Evolutionary conservation across 30 jellyfish, hydroid and myxozoan species (phyloP).

Genomic region (Aurelia aurita complex sp. Pacific): DNA sequence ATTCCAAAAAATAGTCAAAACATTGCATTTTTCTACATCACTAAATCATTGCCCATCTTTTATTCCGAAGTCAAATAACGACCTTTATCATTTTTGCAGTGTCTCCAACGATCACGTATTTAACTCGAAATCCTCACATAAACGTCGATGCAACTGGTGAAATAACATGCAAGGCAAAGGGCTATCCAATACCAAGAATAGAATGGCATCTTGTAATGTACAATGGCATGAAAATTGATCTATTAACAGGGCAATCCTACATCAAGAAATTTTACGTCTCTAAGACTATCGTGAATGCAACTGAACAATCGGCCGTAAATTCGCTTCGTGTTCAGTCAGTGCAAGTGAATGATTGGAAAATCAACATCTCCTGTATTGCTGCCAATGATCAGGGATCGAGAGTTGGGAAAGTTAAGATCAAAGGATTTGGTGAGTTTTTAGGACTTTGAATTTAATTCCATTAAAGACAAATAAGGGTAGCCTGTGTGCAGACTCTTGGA

Average conservation of each 20-base stretch:
- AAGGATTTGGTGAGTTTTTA: slow-evolving; percentile 56
- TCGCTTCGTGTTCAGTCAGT: slow-evolving; percentile 26
- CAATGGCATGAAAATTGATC: not conserved
- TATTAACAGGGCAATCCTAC: slow-evolving; percentile 20
- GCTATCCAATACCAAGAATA: slow-evolving; percentile 49
- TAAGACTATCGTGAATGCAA: not conserved
- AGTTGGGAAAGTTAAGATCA: slow-evolving; percentile 1
- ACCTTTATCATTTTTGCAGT: not conserved
- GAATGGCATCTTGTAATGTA: slow-evolving; percentile 25
- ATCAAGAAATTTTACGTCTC: slow-evolving; percentile 18
- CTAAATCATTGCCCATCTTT: no score
- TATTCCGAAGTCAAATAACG: no score
- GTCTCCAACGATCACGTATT: slow-evolving; percentile 26
- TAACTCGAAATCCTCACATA: slow-evolving; percentile 39
- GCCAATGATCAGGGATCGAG: slow-evolving; percentile 52
- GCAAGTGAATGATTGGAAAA: slow-evolving; percentile 31
- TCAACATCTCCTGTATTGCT: slow-evolving; percentile 57
- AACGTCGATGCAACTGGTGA: slow-evolving; percentile 50
- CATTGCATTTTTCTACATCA: no score
- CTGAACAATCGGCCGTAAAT: slow-evolving; percentile 33
- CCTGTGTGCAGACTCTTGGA: no score
- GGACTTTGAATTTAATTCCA: no score
- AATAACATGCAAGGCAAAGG: slow-evolving; percentile 51
- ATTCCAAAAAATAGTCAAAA: no score
- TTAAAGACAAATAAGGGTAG: no score